Percentiles rank a stretch among this genome's conserved stretches.
Evolutionary conservation across 2,113 vertebrate genomes (phyloP).

Genomic region (Colius striatus): DNA sequence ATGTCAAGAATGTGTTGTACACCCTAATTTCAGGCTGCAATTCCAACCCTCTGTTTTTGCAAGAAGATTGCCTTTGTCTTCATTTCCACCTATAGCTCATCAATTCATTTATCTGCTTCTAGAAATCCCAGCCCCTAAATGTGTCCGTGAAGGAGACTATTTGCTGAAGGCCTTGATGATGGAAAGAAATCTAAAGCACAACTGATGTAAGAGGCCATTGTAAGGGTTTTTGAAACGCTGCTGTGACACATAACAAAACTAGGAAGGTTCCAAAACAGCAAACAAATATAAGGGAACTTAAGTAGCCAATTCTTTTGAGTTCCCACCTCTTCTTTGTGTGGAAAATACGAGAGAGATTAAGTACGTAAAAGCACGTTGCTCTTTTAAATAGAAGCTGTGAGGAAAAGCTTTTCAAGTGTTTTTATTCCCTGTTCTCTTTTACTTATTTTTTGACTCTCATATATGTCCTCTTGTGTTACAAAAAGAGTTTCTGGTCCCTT

Average conservation of each 20-base stretch:
- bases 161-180: background rate
- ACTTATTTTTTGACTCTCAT: background rate
- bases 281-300: background rate
- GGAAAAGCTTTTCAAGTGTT: background rate
- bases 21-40: background rate
- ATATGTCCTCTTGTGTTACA: background rate
- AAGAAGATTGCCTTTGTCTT: background rate
- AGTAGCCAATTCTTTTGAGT: conserved; percentile 14
- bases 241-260: background rate
- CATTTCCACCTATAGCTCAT: background rate
- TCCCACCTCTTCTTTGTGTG: background rate
- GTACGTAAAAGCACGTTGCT: background rate
- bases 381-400: conserved; percentile 23
- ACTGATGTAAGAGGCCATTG: background rate
- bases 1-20: background rate
- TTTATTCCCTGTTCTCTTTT: background rate
- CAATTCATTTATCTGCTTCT: background rate
- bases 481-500: background rate
- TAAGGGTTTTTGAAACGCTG: conserved; percentile 11
- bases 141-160: background rate
- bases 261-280: conserved; percentile 23
- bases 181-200: conserved; percentile 36
- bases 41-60: background rate
- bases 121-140: background rate
- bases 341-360: conserved; percentile 10